Base-by-base conservation (phyloP, 2,797 vertebrate genomes). In the Amblyopsis hoosieri region DNA sequence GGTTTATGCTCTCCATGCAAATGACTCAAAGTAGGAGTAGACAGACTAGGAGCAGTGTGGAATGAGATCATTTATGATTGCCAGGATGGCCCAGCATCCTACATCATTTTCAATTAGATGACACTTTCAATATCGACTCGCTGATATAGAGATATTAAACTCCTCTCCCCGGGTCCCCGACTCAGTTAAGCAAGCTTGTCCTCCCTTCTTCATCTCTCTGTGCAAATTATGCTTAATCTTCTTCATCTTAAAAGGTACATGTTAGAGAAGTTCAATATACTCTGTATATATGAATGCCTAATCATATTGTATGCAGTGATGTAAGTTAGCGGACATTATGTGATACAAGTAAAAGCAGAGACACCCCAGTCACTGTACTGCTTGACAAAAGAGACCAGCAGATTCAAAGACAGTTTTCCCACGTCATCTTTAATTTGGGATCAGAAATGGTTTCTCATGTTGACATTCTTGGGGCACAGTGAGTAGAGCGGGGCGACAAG, bases 101-200 rank as follows among this genome's bases (percentile, higher is more conserved):
- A 91, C 92, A 92, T 93, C 91, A 92, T 91, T 93, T 92, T 92
- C 91, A 91, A 92, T 94, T 93, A 93, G 89, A 87, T 93, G 91
- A 92, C 92, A 93, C 89, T 90, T 93, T 91, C 90, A 90, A 92
- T 93, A 91, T 89, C 85, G 82, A 84, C 86, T 79, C 46, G 74
- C 87, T 92, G 89, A 93, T 94, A 90, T 92, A 92, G 87, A 92
- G 89, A 93, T 91, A 91, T 91, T 89, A 90, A 91, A 91, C 87
- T 91, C 91, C 87, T 89, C 89, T 76, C 83, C 67, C 69, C 77
- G 84, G 73, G 82, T 81, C 74, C 85, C 81, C 85, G 55, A 69
- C 78, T 72, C 84, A 89, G 85, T 90, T 89, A 87, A 83, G 88
- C 85, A 69, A 81, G 88, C 84, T 81, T 77, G 82, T 90, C 85